phyloP scores from a whole-genome alignment of 2,797 vertebrate genomes.

The Centropyge bicolor region DNA sequence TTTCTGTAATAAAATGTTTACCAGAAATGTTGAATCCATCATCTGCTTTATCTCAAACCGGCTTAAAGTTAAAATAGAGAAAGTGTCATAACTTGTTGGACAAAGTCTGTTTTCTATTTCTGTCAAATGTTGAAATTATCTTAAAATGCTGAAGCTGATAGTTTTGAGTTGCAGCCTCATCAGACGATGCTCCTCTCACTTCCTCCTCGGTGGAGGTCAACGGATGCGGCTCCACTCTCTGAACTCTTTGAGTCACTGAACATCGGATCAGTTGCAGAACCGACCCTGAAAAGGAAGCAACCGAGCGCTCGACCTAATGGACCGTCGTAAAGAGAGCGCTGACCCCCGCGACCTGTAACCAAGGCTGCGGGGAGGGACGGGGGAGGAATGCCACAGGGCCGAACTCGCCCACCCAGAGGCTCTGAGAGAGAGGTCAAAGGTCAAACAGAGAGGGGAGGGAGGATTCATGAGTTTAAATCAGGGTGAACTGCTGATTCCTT shows the following conservation, averaged over 20 bases:
- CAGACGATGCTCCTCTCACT: background rate
- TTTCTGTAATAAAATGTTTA: too few relatives aligned
- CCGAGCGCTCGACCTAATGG: background rate
- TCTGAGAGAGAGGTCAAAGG: slow-evolving; percentile 1
- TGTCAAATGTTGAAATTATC: background rate
- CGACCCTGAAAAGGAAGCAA: background rate
- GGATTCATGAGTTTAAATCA: slow-evolving; percentile 4
- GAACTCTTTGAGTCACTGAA: slow-evolving; percentile 3
- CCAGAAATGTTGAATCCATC: too few relatives aligned
- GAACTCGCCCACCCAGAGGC: background rate
- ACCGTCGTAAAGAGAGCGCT: background rate
- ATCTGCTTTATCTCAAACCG: too few relatives aligned
- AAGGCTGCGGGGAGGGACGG: background rate
- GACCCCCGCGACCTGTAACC: slow-evolving; percentile 24
- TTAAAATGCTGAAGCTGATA: background rate
- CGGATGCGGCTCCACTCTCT: background rate
- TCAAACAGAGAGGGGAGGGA: background rate
- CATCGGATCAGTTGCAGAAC: slow-evolving; percentile 17
- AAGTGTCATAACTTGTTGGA: background rate
- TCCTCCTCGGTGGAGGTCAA: background rate
- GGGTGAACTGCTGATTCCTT: background rate
- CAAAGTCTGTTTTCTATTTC: background rate
- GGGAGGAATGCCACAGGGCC: background rate
- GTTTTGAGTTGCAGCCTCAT: background rate
- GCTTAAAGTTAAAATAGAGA: background rate